These are phyloP conservation scores for Gobio gobio DNA, from an alignment of 2,113 vertebrate genomes.

Conservation along the genomic window DNA sequence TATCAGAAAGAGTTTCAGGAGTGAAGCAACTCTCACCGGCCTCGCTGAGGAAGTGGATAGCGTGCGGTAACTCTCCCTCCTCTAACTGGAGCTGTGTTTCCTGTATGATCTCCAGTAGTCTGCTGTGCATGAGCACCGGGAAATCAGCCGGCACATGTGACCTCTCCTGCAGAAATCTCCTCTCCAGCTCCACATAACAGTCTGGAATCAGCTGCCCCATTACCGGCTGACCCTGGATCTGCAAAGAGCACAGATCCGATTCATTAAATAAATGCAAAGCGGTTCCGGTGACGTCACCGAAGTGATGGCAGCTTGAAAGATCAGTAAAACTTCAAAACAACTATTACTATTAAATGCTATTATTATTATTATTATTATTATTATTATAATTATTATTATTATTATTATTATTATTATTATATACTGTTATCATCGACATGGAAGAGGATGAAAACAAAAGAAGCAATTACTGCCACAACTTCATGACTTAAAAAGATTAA, in stretches of 20 bases:
- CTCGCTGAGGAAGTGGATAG: constrained; percentile 92
- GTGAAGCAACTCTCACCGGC: constrained; percentile 80
- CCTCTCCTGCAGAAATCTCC: constrained; percentile 84
- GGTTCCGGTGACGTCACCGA: too few species aligned
- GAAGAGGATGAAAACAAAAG: too few species aligned
- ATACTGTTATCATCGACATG: too few species aligned
- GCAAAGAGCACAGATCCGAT: background rate
- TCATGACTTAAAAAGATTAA: too few species aligned
- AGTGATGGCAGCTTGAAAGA: too few species aligned
- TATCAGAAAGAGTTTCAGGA: background rate
- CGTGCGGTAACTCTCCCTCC: constrained; percentile 91
- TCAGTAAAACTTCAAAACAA: too few species aligned
- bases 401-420: too few species aligned
- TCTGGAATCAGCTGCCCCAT: constrained; percentile 96
- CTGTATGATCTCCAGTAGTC: constrained; percentile 83
- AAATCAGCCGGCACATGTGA: constrained; percentile 82
- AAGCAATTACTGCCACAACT: too few species aligned
- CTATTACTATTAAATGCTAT: too few species aligned
- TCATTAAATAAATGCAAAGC: background rate
- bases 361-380: too few species aligned
- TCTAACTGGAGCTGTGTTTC: constrained; percentile 89
- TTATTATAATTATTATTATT: too few species aligned
- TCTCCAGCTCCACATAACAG: constrained; percentile 93
- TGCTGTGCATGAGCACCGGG: constrained; percentile 85
- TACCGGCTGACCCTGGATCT: constrained; percentile 93